Conservation (phyloP, 2,113 vertebrate genomes). For the Donacobius atricapilla region DNA sequence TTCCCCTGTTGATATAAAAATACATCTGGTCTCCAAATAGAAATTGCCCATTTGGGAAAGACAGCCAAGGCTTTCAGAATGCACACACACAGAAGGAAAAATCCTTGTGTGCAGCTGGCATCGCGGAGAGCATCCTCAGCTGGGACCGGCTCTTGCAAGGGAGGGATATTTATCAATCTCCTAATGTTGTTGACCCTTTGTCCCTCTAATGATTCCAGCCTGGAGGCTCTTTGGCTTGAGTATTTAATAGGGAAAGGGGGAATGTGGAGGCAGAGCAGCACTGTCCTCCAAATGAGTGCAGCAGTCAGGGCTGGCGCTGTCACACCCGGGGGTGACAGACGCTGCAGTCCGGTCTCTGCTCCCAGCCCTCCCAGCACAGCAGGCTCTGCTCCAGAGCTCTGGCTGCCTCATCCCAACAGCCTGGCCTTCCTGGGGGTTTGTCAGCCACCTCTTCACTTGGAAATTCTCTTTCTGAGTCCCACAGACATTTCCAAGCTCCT, state of each 20-base stretch:
- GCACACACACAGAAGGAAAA: neutral
- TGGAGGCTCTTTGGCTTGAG: slow-evolving; percentile 23
- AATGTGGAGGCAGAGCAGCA: neutral
- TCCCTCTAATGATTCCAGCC: slow-evolving; percentile 47
- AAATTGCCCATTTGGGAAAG: slow-evolving; percentile 67
- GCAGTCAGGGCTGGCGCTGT: neutral
- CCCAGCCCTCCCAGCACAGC: neutral
- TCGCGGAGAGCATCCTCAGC: neutral
- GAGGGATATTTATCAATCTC: slow-evolving; percentile 46
- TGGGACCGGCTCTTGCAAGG: neutral
- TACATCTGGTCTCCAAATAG: slow-evolving; percentile 70
- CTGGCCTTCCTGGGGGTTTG: neutral
- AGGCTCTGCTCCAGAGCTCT: neutral
- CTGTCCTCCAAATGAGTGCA: neutral
- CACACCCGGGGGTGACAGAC: neutral
- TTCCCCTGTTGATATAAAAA: slow-evolving; percentile 59
- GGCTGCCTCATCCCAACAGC: neutral
- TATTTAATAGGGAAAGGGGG: neutral
- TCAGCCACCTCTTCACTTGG: neutral
- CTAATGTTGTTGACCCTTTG: slow-evolving; percentile 47
- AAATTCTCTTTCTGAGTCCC: neutral
- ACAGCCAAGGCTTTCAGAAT: slow-evolving; percentile 12
- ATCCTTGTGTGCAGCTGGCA: slow-evolving; percentile 66
- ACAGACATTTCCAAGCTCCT: neutral
- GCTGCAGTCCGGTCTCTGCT: neutral